Conservation (phyloP, 2,888 invertebrate species). For the Melanotus villosus region DNA sequence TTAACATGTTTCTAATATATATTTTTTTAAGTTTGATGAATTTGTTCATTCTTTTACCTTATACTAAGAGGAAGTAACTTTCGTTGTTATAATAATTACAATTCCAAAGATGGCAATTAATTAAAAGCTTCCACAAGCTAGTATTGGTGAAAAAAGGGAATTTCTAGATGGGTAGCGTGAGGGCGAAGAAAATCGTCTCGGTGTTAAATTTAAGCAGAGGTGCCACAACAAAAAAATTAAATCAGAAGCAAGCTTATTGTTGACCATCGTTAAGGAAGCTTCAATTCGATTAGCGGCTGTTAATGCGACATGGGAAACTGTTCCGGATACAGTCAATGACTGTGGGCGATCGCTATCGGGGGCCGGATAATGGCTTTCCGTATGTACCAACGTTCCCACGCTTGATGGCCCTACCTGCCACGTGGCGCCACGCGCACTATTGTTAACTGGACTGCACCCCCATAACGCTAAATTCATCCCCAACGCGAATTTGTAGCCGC, state of each 20-base stretch:
- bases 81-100: too few relatives aligned
- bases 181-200: too few relatives aligned
- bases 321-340: conserved; percentile 55
- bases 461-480: conserved; percentile 12
- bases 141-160: too few relatives aligned
- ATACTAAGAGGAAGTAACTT: too few relatives aligned
- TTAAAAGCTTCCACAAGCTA: too few relatives aligned
- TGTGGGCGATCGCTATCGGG: conserved; percentile 55
- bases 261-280: conserved; percentile 48
- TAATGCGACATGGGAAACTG: conserved; percentile 55
- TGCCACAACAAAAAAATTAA: neutral
- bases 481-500: conserved; percentile 27
- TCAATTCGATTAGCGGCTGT: conserved; percentile 55
- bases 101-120: too few relatives aligned
- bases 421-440: conserved; percentile 54
- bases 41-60: too few relatives aligned
- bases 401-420: conserved; percentile 53
- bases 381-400: conserved; percentile 54
- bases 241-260: conserved; percentile 19
- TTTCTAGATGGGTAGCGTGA: too few relatives aligned
- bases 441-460: conserved; percentile 29
- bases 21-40: too few relatives aligned
- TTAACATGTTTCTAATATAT: too few relatives aligned
- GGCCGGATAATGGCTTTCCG: conserved; percentile 55
- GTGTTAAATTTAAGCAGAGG: too few relatives aligned